A percentile compares a stretch with the other conserved stretches of the same genome.
phyloP scores from a whole-genome alignment of 1,140 invertebrate species.

The Pectinophora gossypiella region DNA sequence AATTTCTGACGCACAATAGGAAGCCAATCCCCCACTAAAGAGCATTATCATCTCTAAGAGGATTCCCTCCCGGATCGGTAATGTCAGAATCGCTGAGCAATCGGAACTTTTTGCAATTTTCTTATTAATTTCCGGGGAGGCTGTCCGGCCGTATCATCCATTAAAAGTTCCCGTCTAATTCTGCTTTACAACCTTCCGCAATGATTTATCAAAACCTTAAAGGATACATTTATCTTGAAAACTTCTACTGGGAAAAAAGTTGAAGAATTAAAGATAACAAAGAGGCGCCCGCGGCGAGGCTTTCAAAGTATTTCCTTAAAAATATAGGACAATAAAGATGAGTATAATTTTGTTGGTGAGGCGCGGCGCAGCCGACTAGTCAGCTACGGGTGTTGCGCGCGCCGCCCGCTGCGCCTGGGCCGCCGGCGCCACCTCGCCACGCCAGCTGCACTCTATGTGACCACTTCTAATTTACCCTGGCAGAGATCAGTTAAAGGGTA shows the following conservation, averaged over 20 bases:
- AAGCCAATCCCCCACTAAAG: not conserved
- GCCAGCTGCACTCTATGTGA: too few relatives aligned
- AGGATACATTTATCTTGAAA: conserved; percentile 31
- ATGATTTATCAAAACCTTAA: conserved; percentile 34
- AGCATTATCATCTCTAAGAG: not conserved
- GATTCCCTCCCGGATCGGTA: not conserved
- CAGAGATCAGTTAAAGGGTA: not conserved
- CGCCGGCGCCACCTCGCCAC: not conserved
- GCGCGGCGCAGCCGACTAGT: not conserved
- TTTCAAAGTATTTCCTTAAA: conserved; percentile 10
- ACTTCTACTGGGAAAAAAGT: conserved; percentile 18
- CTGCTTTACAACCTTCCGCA: conserved; percentile 9
- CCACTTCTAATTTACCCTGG: not conserved
- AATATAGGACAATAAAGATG: conserved; percentile 28
- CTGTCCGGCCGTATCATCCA: not conserved
- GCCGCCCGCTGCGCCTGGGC: not conserved
- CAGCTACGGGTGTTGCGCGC: not conserved
- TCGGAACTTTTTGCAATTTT: not conserved
- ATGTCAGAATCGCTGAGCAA: conserved; percentile 1
- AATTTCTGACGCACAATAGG: too few relatives aligned
- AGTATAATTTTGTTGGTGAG: conserved; percentile 24
- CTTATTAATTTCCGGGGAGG: not conserved
- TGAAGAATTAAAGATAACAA: conserved; percentile 27
- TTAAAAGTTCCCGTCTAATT: conserved; percentile 2
- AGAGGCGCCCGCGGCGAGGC: not conserved